Conservation (phyloP, 2,113 vertebrate species). For the Sialia sialis region DNA sequence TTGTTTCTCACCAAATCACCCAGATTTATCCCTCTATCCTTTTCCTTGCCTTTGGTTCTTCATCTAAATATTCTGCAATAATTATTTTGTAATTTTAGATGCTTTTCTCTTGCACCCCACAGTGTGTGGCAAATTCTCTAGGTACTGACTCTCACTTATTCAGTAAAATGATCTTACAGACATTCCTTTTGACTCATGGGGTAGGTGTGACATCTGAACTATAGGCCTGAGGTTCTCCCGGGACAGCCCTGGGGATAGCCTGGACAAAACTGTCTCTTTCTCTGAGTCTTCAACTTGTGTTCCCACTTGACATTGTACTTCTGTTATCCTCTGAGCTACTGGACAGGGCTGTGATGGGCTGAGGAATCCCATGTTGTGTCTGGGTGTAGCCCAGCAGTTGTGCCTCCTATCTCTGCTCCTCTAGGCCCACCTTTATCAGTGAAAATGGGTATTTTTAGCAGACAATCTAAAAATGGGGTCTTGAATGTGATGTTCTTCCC, state of each 20-base stretch:
- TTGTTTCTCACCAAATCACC: background rate
- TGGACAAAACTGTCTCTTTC: background rate
- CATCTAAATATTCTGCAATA: background rate
- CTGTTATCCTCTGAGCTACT: background rate
- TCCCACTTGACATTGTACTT: background rate
- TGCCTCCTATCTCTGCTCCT: background rate
- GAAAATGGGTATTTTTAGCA: background rate
- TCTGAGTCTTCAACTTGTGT: background rate
- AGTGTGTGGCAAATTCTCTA: background rate
- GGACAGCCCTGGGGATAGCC: background rate
- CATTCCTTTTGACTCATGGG: rapidly evolving
- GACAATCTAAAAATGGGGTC: background rate
- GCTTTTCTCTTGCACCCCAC: background rate
- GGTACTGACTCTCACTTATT: background rate
- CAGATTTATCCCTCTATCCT: background rate
- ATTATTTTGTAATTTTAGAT: background rate
- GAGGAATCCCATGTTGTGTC: too few species aligned
- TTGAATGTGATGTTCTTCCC: background rate
- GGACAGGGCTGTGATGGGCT: background rate
- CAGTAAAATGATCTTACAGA: background rate
- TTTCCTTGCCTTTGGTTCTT: background rate
- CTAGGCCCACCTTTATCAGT: background rate
- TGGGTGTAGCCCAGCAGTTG: background rate
- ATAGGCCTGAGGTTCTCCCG: background rate
- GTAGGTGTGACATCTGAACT: background rate